These are phyloP conservation scores for Copidosoma aretas DNA, from an alignment of 2,888 invertebrate genomes.

Conservation along the genomic window DNA sequence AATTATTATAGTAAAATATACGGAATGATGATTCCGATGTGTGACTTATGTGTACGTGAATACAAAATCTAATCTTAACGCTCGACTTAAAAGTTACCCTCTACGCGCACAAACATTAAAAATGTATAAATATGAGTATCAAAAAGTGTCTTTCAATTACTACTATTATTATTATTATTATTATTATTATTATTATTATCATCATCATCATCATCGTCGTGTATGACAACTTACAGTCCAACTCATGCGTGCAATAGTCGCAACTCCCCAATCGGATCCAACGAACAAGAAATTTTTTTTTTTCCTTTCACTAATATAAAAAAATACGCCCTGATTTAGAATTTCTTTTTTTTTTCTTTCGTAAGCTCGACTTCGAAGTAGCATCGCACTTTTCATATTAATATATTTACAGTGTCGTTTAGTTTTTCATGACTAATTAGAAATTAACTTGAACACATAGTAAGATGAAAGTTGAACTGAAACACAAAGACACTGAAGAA, in stretches of 20 bases:
- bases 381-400: slow-evolving; percentile 10
- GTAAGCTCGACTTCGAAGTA: slow-evolving; percentile 25
- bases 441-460: too few relatives aligned
- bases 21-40: slow-evolving; percentile 14
- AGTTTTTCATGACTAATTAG: too few relatives aligned
- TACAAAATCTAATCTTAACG: slow-evolving; percentile 34
- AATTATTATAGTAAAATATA: slow-evolving; percentile 34
- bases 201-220: slow-evolving; percentile 4
- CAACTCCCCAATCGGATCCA: slow-evolving; percentile 5
- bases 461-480: too few relatives aligned
- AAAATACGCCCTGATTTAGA: background rate
- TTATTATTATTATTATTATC: slow-evolving; percentile 35
- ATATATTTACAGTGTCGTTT: slow-evolving; percentile 21
- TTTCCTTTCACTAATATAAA: background rate
- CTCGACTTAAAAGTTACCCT: slow-evolving; percentile 5
- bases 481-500: too few relatives aligned
- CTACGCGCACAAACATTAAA: slow-evolving; percentile 54
- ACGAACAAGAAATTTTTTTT: background rate
- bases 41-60: slow-evolving; percentile 13
- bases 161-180: slow-evolving; percentile 22
- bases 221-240: background rate
- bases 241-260: background rate
- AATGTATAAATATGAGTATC: slow-evolving; percentile 57
- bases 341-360: background rate
- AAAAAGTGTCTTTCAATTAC: slow-evolving; percentile 51